Evolutionary conservation across 2,797 vertebrate genomes (phyloP), one percentile per base, ranked within the genome.

Genomic region (Alauda arvensis): DNA sequence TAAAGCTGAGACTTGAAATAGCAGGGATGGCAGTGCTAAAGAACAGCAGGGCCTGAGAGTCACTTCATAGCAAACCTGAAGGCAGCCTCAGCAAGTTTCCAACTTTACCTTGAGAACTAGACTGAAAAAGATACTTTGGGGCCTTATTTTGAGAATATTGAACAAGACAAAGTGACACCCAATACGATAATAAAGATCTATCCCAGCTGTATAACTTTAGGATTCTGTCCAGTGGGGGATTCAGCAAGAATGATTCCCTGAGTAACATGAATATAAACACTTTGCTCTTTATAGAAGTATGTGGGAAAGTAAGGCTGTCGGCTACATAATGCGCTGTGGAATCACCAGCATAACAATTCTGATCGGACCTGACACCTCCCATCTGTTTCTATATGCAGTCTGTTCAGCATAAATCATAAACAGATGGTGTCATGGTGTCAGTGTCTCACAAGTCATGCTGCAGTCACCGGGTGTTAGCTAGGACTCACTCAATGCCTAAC

Each of bases 341-440:
- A 93, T 94, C 89, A 90, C 93, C 76, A 4, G 68, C 59, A 68
- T 70, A 91, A 88, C 85, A 88, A 91, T 91, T 88, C 82, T 87
- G 63, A 88, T 93, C 79, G 82, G 86, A 92, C 55, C 77, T 95
- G 94, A 94, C 67, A 89, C 91, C 90, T 93, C 92, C 88, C 89
- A 75, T 93, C 84, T 94, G 80, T 91, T 94, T 93, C 92, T 96
- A 91, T 91, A 94, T 90, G 80, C 77, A 94, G 75, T 68, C 90
- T 95, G 93, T 68, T 91, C 90, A 59, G 76, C 69, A 90, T 61
- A 90, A 86, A 93, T 86, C 87, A 90, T 77, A 91, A 72, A 39
- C 88, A 94, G 89, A 92, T 95, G 95, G 90, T 87, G 87, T 83
- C 89, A 46, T 55, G 79, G 87, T 89, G 86, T 74, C 76, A 86